Percentiles rank a stretch among this genome's conserved stretches.
These are phyloP conservation scores for Mesocentrotus franciscanus DNA, from an alignment of 53 echinoderm and acorn worm genomes.

Conservation along the genomic window DNA sequence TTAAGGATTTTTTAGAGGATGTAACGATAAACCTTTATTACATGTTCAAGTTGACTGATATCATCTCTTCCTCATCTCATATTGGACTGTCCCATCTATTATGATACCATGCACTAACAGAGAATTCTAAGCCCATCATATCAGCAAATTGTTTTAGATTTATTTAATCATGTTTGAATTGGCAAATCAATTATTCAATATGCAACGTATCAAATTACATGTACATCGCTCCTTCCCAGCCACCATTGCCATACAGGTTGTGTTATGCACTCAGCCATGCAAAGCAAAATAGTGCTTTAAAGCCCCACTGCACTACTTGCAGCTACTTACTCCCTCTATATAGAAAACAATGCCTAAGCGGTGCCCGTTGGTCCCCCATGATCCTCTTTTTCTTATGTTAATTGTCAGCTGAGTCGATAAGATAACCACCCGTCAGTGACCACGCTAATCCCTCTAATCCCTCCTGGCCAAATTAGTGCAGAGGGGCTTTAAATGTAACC, in stretches of 20 bases:
- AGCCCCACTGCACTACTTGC: too few relatives aligned
- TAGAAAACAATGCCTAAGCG: too few relatives aligned
- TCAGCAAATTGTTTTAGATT: too few relatives aligned
- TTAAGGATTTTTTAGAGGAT: background rate
- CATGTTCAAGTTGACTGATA: background rate
- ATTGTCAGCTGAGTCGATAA: too few relatives aligned
- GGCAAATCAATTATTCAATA: background rate
- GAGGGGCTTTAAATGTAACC: background rate
- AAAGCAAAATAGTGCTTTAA: background rate
- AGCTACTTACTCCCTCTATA: too few relatives aligned
- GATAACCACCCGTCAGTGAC: too few relatives aligned
- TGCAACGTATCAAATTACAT: background rate
- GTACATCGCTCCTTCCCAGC: background rate
- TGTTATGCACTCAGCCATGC: background rate
- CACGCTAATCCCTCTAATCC: too few relatives aligned
- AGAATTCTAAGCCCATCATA: background rate
- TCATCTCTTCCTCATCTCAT: background rate
- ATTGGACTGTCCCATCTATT: background rate
- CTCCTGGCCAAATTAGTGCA: too few relatives aligned
- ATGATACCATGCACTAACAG: background rate
- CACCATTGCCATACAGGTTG: background rate
- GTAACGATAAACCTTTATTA: background rate
- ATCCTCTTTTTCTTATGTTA: too few relatives aligned
- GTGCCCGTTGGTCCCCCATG: too few relatives aligned
- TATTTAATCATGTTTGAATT: too few relatives aligned